Percentiles rank a stretch among this genome's conserved stretches.
These are phyloP conservation scores for Probaryconus sp. DNA, from an alignment of 1,140 invertebrate genomes.

Conservation along the genomic window DNA sequence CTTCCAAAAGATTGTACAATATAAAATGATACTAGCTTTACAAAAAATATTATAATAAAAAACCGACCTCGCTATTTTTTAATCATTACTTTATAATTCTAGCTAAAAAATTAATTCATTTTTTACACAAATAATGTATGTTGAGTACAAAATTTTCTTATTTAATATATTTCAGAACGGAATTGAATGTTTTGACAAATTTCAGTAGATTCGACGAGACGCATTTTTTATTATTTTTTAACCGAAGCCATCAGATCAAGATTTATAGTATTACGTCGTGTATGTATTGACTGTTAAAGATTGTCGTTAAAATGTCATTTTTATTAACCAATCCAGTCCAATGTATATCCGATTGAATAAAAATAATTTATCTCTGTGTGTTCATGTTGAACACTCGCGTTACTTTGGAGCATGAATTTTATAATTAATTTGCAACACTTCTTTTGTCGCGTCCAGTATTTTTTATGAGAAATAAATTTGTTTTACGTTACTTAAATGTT, in stretches of 20 bases:
- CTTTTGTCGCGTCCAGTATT: conserved; percentile 40
- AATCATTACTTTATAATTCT: too few species aligned
- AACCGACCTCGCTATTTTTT: too few species aligned
- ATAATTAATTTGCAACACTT: conserved; percentile 36
- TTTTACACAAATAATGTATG: too few species aligned
- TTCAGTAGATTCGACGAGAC: not conserved
- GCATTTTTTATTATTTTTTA: conserved; percentile 7
- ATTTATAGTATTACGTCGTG: conserved; percentile 5
- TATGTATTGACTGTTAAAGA: conserved; percentile 36
- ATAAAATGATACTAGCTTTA: too few species aligned
- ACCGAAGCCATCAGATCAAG: conserved; percentile 12
- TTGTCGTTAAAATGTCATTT: conserved; percentile 43
- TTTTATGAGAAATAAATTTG: conserved; percentile 27
- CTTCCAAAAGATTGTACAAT: too few species aligned
- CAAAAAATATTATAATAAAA: too few species aligned
- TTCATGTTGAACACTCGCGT: conserved; percentile 21
- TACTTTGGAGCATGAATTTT: conserved; percentile 29
- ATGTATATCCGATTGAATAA: conserved; percentile 13
- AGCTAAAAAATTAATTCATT: too few species aligned
- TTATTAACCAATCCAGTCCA: conserved; percentile 38
- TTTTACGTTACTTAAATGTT: conserved; percentile 14
- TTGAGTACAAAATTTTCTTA: too few species aligned
- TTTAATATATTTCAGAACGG: too few species aligned
- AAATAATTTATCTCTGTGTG: conserved; percentile 48
- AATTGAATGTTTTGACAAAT: not conserved